Base-by-base conservation (phyloP, 2,113 vertebrate genomes). In the Manacus vitellinus region DNA sequence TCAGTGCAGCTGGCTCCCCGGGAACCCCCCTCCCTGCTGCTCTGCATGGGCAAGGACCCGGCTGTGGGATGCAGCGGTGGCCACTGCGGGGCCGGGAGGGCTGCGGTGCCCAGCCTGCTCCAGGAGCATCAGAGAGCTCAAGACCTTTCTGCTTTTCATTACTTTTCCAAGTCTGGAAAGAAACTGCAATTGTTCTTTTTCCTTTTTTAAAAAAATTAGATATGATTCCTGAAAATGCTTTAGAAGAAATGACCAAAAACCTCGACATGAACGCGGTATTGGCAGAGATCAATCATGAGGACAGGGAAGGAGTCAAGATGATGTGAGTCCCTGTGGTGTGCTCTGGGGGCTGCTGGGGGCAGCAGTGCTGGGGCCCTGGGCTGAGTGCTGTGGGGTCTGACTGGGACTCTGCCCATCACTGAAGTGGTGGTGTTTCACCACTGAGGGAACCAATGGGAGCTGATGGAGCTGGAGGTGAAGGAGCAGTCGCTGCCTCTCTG, bases 161-260 rank as follows among this genome's bases (percentile, higher is more conserved):
- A 24, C 58, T 55, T 37, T 44, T 44, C 85, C 37, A 14, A 25
- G 39, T 9, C 9, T 66, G 47, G 66, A 41, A 31, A 17, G 39
- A 44, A 79, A 12, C 22, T 63, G n/a, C 18, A 41, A 7, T 44
- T 73, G 21, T n/a, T 73, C 14, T 46, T 28, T 31, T 43, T 35
- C 31, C 4, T 46, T 22, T 37, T 44, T 44, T 65, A 52, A 8
- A 19, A 52, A 13, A 18, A 52, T 49, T 93, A 99, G 99, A 99
- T 93, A 99, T 99, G 99, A 99, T 99, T 96, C 99, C 99, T 94
- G 99, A 99, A 98, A 99, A 99, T 15, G 99, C 99, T 95, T 98
- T 99, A 94, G 99, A 99, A 96, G 99, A 99, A 97, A 99, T 99
- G 97, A 99, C 99, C 30, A 99, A 99, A 98, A 99, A 99, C 98